Conservation (phyloP, 2,888 invertebrate genomes). For the Tachina lurida region DNA sequence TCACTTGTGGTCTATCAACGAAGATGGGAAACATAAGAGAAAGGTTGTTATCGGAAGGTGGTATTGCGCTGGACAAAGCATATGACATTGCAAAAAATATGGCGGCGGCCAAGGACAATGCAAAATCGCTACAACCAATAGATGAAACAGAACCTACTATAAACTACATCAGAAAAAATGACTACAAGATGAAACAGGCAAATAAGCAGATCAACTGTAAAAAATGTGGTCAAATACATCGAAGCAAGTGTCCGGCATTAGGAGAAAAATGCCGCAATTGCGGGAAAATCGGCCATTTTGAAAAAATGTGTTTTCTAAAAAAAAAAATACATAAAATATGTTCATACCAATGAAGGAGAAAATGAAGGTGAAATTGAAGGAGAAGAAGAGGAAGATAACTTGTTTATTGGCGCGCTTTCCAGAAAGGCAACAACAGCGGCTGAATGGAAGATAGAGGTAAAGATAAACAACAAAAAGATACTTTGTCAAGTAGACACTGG, state of each 20-base stretch:
- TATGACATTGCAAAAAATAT: background rate
- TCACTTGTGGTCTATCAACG: background rate
- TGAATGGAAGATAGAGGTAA: slow-evolving; percentile 1
- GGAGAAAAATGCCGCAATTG: slow-evolving; percentile 8
- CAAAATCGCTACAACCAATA: too few relatives aligned
- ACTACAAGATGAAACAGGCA: background rate
- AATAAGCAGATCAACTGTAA: background rate
- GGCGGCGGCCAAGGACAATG: too few relatives aligned
- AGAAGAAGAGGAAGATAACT: background rate
- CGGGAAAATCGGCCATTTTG: slow-evolving; percentile 8
- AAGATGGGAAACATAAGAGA: background rate
- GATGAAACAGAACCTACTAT: fast-evolving
- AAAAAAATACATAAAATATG: background rate
- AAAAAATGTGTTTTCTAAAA: slow-evolving; percentile 12
- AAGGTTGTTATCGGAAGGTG: background rate
- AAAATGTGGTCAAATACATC: slow-evolving; percentile 11
- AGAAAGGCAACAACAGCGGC: background rate
- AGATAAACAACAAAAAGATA: background rate
- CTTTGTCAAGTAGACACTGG: slow-evolving; percentile 15
- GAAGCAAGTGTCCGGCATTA: background rate
- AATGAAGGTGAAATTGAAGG: background rate
- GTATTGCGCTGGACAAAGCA: background rate
- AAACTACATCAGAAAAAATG: too few relatives aligned
- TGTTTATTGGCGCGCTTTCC: background rate
- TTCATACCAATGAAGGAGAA: background rate